These are phyloP conservation scores for Seriola quinqueradiata DNA, from an alignment of 2,113 vertebrate genomes.

Conservation along the genomic window DNA sequence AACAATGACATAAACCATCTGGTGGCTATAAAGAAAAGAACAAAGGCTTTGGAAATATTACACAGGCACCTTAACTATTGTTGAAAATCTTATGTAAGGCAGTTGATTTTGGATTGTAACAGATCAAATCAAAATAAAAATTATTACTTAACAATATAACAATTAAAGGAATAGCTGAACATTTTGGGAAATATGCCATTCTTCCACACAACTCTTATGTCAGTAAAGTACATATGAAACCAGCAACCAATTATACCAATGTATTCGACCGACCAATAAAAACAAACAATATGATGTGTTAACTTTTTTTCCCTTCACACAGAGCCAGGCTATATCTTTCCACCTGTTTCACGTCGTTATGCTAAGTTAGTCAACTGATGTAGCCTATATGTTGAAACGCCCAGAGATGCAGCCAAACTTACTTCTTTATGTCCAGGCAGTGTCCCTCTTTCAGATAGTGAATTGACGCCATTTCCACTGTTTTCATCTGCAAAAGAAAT, in stretches of 20 bases:
- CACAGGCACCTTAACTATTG: neutral
- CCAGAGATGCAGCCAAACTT: conserved; percentile 16
- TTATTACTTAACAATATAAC: no score
- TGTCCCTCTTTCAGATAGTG: conserved; percentile 50
- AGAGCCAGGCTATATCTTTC: neutral
- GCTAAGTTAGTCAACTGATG: neutral
- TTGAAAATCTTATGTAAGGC: neutral
- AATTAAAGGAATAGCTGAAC: no score
- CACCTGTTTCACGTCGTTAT: neutral
- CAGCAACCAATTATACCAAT: neutral
- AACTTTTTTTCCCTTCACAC: neutral
- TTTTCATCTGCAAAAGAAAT: conserved; percentile 77
- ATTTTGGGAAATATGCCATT: no score
- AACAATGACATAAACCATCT: neutral
- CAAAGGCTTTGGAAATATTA: neutral
- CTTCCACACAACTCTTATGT: neutral
- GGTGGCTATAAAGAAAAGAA: neutral
- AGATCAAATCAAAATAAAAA: no score
- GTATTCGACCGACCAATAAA: no score
- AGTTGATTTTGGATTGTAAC: neutral
- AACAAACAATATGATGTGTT: no score
- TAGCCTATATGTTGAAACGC: neutral
- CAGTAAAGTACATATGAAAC: neutral
- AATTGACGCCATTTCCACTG: conserved; percentile 69
- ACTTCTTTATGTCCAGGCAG: conserved; percentile 81